Base-by-base conservation (phyloP, 2,113 vertebrate genomes). In the Daubentonia madagascariensis region DNA sequence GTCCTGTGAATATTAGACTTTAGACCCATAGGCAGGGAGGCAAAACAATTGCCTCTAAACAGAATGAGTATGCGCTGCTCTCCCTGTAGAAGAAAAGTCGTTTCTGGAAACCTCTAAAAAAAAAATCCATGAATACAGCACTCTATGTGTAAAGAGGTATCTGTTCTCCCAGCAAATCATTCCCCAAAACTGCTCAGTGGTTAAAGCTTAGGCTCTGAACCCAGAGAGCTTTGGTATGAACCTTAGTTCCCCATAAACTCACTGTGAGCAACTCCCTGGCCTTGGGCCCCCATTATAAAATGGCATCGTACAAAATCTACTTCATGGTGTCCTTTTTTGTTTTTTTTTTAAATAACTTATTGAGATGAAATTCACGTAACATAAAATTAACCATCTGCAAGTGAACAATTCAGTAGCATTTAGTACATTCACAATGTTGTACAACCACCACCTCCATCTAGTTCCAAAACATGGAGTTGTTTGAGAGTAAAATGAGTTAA, bases 261-360 rank as follows among this genome's bases (percentile, higher is more conserved):
- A 2, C 59, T 22, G 25, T 54, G 59, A 52, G 57, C 22, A 20
- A 18, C 72, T 30, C 28, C 43, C 6, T 43, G 40, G 23, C 65
- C 52, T 45, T 0, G 8, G 2, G 54, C 12, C 67, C 40, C 20
- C 18, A 20, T 3, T 16, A 2, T 25, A 57, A 28, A 14, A 17
- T 32, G 17, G 25, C 43, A 20, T 16, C 30, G 7, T 4, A 1
- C 3, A 35, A 45, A 4, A 45, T 45, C 20, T 5, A 28, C 73
- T 14, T 35, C 16, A 0, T 10, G 1, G 30, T 5, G 35, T 40
- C 20, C 22, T 12, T 28, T 11, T 52, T 18, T 20, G 22, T 68
- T 86, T 17, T 35, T 23, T 37, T 63, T n/a, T 59, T 7, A 8
- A 40, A 40, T 85, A 48, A 54, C 20, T 43, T 43, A 40, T 30